Conservation (phyloP, 2,113 vertebrate genomes). For the Leucopsar rothschildi region DNA sequence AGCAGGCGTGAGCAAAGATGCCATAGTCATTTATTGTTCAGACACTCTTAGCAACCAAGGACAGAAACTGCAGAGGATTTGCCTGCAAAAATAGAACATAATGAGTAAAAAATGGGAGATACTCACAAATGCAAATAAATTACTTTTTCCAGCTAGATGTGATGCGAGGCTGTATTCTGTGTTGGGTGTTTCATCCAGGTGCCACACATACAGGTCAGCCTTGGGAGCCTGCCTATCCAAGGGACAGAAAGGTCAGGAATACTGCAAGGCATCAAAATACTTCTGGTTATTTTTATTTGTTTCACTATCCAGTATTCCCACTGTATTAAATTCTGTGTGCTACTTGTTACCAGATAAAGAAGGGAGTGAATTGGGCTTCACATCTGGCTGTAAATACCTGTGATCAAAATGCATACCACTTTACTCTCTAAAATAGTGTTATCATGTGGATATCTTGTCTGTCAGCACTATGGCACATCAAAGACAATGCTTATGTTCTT, state of each 20-base stretch:
- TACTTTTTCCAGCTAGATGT: background rate
- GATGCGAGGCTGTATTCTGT: fast-evolving
- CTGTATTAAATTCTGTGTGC: background rate
- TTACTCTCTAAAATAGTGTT: background rate
- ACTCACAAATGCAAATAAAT: background rate
- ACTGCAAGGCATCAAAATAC: background rate
- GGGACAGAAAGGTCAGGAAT: background rate
- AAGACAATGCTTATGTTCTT: conserved; percentile 9
- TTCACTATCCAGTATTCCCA: background rate
- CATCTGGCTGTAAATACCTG: conserved; percentile 9
- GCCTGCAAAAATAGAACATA: background rate
- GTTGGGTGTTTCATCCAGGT: background rate
- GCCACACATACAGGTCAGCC: background rate
- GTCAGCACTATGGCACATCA: background rate
- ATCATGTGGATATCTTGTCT: conserved; percentile 4
- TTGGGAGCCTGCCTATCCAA: background rate
- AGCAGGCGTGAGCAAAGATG: fast-evolving
- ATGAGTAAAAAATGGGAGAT: background rate
- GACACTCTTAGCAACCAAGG: background rate
- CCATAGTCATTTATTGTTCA: background rate
- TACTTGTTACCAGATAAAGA: background rate
- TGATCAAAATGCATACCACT: conserved; percentile 20
- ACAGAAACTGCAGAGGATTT: background rate
- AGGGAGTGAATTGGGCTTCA: background rate
- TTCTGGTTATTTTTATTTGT: background rate